Percentiles rank a stretch among this genome's conserved stretches.
Evolutionary conservation across 2,797 vertebrate genomes (phyloP).

Genomic region (Numenius phaeopus): DNA sequence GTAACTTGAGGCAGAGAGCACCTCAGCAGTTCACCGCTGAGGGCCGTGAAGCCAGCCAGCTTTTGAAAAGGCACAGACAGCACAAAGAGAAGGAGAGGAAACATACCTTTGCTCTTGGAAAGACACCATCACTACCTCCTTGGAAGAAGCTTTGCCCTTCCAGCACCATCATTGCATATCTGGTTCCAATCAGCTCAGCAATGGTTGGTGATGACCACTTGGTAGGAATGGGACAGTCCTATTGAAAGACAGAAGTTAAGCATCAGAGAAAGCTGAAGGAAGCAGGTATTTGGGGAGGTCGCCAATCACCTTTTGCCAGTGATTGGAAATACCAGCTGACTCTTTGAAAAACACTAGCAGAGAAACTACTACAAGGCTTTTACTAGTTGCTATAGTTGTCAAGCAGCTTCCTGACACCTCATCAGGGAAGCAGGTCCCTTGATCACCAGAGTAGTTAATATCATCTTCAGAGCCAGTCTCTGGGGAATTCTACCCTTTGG

Average conservation of each 20-base stretch:
- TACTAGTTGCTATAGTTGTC: not conserved
- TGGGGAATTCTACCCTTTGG: not conserved
- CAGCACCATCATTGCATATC: not conserved
- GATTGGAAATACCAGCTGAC: not conserved
- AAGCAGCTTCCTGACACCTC: not conserved
- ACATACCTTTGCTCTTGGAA: constrained; percentile 55
- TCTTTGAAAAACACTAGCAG: not conserved
- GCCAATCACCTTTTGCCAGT: not conserved
- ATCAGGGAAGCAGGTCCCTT: not conserved
- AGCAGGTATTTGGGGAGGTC: not conserved
- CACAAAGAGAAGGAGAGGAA: not conserved
- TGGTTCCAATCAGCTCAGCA: constrained; percentile 65
- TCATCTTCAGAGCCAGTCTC: not conserved
- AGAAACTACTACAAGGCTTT: not conserved
- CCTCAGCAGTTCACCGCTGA: not conserved
- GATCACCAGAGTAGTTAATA: not conserved
- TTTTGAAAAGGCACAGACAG: not conserved
- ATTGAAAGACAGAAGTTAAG: not conserved
- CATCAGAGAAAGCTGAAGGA: not conserved
- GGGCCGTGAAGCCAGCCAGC: not conserved
- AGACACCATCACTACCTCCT: not conserved
- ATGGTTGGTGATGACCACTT: constrained; percentile 40
- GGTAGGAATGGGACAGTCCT: not conserved
- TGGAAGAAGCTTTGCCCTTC: not conserved
- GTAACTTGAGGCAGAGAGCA: not conserved